phyloP scores from a whole-genome alignment of 1,140 invertebrate species.

The Drosophila arawakana region DNA sequence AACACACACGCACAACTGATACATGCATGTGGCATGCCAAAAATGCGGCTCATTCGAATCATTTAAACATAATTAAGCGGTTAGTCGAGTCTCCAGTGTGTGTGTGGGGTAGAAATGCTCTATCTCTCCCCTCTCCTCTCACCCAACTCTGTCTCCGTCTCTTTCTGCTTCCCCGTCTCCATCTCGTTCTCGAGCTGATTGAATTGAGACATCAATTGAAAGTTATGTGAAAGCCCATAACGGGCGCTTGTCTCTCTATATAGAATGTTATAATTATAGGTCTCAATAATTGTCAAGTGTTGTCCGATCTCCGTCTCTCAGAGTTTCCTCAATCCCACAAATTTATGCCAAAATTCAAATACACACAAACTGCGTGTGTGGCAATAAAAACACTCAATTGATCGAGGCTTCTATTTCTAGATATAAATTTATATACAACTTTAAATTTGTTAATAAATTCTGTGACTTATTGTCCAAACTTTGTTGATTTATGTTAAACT shows the following conservation, averaged over 20 bases:
- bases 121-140: background rate
- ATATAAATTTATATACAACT: no score
- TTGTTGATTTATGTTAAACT: conserved; percentile 32
- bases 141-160: background rate
- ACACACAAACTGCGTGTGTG: background rate
- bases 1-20: conserved; percentile 27
- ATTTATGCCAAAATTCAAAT: conserved; percentile 14
- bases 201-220: conserved; percentile 76
- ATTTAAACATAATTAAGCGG: conserved; percentile 73
- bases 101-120: background rate
- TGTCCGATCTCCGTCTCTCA: conserved; percentile 10
- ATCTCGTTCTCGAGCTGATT: conserved; percentile 9
- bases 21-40: conserved; percentile 57
- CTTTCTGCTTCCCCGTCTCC: background rate
- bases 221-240: conserved; percentile 44
- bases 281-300: conserved; percentile 65
- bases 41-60: conserved; percentile 71
- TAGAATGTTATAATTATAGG: conserved; percentile 70
- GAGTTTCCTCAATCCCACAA: conserved; percentile 61
- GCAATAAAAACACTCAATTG: conserved; percentile 39
- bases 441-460: conserved; percentile 31
- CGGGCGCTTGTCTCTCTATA: conserved; percentile 37
- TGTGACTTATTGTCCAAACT: conserved; percentile 29
- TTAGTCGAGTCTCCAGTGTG: conserved; percentile 39
- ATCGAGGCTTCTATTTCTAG: conserved; percentile 6